These are phyloP conservation scores for Triops cancriformis DNA, from an alignment of 1,140 invertebrate genomes.

Conservation along the genomic window DNA sequence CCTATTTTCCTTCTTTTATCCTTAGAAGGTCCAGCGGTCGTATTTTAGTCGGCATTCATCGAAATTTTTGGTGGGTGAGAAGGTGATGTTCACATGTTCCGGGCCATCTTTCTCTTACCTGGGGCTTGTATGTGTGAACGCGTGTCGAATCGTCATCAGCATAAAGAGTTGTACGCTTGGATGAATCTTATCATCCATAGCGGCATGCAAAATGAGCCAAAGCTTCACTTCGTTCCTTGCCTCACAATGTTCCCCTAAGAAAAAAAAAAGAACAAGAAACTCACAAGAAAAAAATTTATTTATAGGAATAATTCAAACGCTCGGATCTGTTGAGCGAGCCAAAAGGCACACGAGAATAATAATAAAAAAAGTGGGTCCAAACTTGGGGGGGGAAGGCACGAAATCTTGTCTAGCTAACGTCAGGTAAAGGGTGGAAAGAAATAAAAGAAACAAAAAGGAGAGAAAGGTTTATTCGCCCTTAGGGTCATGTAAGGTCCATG, in stretches of 20 bases:
- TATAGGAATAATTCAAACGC: background rate
- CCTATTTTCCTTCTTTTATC: too few species aligned
- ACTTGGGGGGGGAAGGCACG: background rate
- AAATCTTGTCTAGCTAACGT: background rate
- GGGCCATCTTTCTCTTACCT: background rate
- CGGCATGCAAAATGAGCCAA: background rate
- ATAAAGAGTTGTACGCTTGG: conserved; percentile 8
- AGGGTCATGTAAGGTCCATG: background rate
- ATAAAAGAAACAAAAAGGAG: too few species aligned
- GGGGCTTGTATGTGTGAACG: background rate
- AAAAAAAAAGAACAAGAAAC: too few species aligned
- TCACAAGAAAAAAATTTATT: background rate
- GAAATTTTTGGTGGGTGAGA: background rate
- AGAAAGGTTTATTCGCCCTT: background rate
- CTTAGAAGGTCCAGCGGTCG: too few species aligned
- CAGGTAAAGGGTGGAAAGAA: background rate
- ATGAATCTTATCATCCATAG: background rate
- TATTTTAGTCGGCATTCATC: too few species aligned
- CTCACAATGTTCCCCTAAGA: too few species aligned
- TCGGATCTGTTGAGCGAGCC: background rate
- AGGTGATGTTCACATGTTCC: background rate
- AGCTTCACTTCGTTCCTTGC: background rate
- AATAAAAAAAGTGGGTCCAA: background rate
- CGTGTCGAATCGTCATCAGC: conserved; percentile 12
- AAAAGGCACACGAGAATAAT: background rate